Conservation (phyloP, 2,888 invertebrate genomes). For the Choreutis nemorana region DNA sequence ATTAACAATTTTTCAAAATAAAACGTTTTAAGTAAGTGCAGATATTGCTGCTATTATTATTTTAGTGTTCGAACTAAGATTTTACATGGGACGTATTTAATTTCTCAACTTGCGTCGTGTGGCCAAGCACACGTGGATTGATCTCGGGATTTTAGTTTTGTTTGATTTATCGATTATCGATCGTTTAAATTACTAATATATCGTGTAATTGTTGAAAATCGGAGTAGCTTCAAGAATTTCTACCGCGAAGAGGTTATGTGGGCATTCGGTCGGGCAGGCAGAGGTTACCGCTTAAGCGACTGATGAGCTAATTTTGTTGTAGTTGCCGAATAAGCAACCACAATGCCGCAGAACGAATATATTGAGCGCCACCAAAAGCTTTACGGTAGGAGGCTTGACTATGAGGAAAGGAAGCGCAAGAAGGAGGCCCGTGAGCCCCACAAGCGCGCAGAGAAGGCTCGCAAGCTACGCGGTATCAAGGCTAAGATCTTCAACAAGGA, state of each 20-base stretch:
- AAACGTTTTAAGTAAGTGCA: neutral
- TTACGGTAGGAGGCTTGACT: slow-evolving; percentile 94
- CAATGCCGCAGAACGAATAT: slow-evolving; percentile 99
- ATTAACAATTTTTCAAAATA: neutral
- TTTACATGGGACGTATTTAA: no score
- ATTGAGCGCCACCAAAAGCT: slow-evolving; percentile 98
- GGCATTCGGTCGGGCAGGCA: neutral
- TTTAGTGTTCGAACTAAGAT: neutral
- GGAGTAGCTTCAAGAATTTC: slow-evolving; percentile 4
- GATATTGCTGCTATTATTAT: neutral
- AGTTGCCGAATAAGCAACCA: slow-evolving; percentile 64
- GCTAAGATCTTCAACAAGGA: slow-evolving; percentile 98
- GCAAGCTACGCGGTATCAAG: slow-evolving; percentile 92
- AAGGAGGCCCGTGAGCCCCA: slow-evolving; percentile 95
- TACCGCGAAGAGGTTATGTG: neutral
- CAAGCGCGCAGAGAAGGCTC: slow-evolving; percentile 88
- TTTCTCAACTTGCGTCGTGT: no score
- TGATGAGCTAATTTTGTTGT: slow-evolving; percentile 55
- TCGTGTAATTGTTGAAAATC: no score
- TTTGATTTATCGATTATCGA: no score
- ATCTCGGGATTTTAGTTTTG: no score
- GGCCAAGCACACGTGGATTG: no score
- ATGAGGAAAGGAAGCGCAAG: slow-evolving; percentile 96
- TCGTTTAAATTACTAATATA: no score
- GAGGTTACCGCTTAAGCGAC: slow-evolving; percentile 14